phyloP scores from a whole-genome alignment of 2,113 vertebrate species.

The Tragelaphus imberbis region DNA sequence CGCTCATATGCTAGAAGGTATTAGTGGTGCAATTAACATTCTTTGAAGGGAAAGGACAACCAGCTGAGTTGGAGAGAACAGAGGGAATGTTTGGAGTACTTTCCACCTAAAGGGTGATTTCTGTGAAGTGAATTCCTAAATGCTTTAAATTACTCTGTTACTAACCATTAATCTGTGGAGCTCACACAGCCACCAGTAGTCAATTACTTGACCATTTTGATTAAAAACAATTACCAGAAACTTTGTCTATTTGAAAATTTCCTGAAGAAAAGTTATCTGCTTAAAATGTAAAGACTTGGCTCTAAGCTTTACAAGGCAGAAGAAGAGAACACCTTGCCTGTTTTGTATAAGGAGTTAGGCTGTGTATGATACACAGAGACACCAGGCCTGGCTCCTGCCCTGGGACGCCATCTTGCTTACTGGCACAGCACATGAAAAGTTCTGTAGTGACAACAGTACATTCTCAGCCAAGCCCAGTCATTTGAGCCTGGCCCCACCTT shows the following conservation, averaged over 20 bases:
- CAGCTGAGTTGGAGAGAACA: neutral
- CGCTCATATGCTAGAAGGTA: neutral
- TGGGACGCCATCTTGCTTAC: neutral
- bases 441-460: neutral
- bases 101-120: neutral
- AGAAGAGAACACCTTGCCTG: neutral
- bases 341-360: neutral
- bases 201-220: constrained; percentile 35
- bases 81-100: neutral
- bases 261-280: neutral
- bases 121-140: neutral
- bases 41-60: neutral
- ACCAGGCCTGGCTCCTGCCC: neutral
- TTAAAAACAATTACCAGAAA: constrained; percentile 37
- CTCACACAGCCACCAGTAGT: neutral
- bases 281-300: neutral
- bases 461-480: neutral
- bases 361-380: neutral
- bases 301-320: neutral
- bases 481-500: neutral
- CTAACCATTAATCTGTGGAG: neutral
- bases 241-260: neutral
- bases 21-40: neutral
- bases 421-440: neutral
- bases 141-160: neutral